A percentile compares a stretch with the other conserved stretches of the same genome.
phyloP scores from a whole-genome alignment of 2,888 invertebrate genomes.

The Hirudinaria manillensis region DNA sequence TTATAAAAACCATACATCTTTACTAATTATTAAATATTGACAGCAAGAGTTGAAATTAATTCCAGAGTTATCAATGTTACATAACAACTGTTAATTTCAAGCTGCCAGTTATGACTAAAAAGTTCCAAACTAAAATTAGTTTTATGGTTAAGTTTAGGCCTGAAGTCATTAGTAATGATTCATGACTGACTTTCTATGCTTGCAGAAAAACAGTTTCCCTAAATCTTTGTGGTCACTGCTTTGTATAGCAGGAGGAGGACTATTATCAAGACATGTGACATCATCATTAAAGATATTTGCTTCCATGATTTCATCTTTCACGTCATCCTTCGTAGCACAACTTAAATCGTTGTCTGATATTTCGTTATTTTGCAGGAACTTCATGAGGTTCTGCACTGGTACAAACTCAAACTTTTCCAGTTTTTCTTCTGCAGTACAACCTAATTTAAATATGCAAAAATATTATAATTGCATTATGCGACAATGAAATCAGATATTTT shows the following conservation, averaged over 20 bases:
- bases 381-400: not conserved
- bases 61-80: too few relatives aligned
- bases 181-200: not conserved
- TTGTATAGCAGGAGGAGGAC: not conserved
- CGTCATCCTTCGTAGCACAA: not conserved
- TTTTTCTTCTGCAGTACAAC: not conserved
- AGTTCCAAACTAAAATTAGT: too few relatives aligned
- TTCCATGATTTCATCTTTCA: not conserved
- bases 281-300: not conserved
- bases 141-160: not conserved
- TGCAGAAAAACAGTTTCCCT: not conserved
- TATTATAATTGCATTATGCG: not conserved
- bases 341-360: not conserved
- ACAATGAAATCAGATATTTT: not conserved
- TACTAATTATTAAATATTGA: too few relatives aligned
- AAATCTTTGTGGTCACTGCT: not conserved
- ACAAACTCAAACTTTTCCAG: constrained; percentile 9
- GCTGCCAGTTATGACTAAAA: too few relatives aligned
- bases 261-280: not conserved
- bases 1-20: too few relatives aligned
- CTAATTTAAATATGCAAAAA: not conserved
- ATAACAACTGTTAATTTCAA: too few relatives aligned
- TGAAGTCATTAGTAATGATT: not conserved
- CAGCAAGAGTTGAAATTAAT: too few relatives aligned
- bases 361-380: not conserved